A percentile compares a stretch with the other conserved stretches of the same genome.
Evolutionary conservation across 53 echinoderm and acorn worm genomes (phyloP).

Genomic region (Antedon mediterranea): DNA sequence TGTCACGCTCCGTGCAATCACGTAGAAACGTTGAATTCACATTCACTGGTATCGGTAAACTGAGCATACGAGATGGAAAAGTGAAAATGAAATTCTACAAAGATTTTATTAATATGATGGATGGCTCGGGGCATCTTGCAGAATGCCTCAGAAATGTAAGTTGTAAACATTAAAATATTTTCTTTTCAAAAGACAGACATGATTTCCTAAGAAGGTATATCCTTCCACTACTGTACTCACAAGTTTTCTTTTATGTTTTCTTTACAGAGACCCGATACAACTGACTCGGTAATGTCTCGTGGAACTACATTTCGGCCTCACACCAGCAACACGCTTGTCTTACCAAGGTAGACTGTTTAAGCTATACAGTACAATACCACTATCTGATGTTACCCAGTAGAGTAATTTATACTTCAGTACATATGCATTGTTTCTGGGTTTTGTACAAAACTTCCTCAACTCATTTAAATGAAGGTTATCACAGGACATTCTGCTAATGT

Average conservation of each 20-base stretch:
- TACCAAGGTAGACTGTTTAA: slow-evolving; percentile 54
- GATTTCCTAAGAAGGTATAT: no score
- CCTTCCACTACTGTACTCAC: no score
- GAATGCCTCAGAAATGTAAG: slow-evolving; percentile 94
- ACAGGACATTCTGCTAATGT: no score
- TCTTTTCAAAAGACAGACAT: no score
- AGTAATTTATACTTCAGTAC: no score
- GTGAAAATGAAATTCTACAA: slow-evolving; percentile 99
- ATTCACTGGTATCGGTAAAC: slow-evolving; percentile 71
- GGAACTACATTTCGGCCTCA: slow-evolving; percentile 56
- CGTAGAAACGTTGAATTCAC: slow-evolving; percentile 78
- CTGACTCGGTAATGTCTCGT: slow-evolving; percentile 85
- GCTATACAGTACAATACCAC: no score
- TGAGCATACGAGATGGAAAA: slow-evolving; percentile 77
- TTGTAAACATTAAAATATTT: no score
- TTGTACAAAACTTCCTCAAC: no score
- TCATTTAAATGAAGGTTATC: no score
- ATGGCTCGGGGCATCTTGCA: slow-evolving; percentile 64
- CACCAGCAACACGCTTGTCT: slow-evolving; percentile 66
- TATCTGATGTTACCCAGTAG: no score
- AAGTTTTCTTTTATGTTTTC: no score
- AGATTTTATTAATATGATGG: slow-evolving; percentile 94
- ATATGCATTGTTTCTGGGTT: no score
- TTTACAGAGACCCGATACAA: slow-evolving; percentile 93
- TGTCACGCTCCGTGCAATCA: slow-evolving; percentile 69